phyloP scores from a whole-genome alignment of 1,140 invertebrate species.

The Leptinotarsa undecemlineata region DNA sequence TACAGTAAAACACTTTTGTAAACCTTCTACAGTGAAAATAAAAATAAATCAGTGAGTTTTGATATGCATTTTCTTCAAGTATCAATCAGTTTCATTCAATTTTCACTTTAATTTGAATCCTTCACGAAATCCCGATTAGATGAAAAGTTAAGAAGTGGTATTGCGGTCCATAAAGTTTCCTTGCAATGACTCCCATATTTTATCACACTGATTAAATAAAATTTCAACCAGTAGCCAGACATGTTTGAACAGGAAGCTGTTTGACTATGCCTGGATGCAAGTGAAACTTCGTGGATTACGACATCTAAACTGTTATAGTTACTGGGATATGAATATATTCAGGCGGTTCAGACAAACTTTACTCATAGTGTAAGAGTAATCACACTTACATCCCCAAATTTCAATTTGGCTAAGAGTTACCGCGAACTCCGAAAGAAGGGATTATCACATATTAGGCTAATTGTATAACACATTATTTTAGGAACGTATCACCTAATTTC shows the following conservation, averaged over 20 bases:
- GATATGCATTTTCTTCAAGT: no score
- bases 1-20: no score
- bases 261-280: not conserved
- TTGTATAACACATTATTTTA: slow-evolving; percentile 25
- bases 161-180: no score
- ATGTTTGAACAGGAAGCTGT: not conserved
- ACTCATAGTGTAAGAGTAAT: slow-evolving; percentile 34
- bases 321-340: slow-evolving; percentile 32
- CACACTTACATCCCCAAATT: slow-evolving; percentile 36
- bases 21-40: no score
- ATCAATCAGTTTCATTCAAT: no score
- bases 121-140: no score
- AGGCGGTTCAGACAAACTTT: slow-evolving; percentile 29
- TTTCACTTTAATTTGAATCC: no score
- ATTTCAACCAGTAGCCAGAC: no score
- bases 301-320: not conserved
- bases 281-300: not conserved
- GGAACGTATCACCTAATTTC: slow-evolving; percentile 21
- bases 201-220: no score
- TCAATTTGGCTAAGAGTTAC: slow-evolving; percentile 37
- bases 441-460: slow-evolving; percentile 38
- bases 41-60: no score
- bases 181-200: no score
- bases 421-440: slow-evolving; percentile 35
- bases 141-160: no score